Conservation (phyloP, 1,140 invertebrate species). For the Atopsyche davidsoni region DNA sequence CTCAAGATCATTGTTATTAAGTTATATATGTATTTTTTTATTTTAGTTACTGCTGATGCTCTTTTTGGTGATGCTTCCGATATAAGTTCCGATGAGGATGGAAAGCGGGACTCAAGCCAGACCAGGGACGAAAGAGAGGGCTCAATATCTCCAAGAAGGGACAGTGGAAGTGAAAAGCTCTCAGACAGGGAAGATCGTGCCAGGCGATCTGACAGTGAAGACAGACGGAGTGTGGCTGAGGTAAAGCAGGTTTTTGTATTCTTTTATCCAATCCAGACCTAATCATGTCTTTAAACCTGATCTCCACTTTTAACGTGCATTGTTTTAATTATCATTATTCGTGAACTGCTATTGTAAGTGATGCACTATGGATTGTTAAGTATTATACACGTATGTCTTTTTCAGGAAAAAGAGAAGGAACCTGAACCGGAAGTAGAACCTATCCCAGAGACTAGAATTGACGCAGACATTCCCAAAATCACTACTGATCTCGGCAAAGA, state of each 20-base stretch:
- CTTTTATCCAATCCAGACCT: too few species aligned
- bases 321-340: too few species aligned
- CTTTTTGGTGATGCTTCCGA: slow-evolving; percentile 92
- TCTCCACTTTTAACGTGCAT: too few species aligned
- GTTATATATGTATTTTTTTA: too few species aligned
- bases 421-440: slow-evolving; percentile 71
- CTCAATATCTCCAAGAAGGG: slow-evolving; percentile 36
- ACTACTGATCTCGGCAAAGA: slow-evolving; percentile 85
- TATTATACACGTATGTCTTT: slow-evolving; percentile 18
- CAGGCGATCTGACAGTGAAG: slow-evolving; percentile 36
- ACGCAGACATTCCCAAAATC: slow-evolving; percentile 95
- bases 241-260: too few species aligned
- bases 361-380: too few species aligned
- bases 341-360: too few species aligned
- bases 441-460: slow-evolving; percentile 87
- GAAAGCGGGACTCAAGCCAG: slow-evolving; percentile 44
- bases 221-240: slow-evolving; percentile 45
- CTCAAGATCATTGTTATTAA: too few species aligned
- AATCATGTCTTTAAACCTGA: too few species aligned
- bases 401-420: slow-evolving; percentile 51
- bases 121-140: slow-evolving; percentile 35
- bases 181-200: slow-evolving; percentile 34
- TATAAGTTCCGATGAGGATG: slow-evolving; percentile 77
- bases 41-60: slow-evolving; percentile 65
- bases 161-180: slow-evolving; percentile 31